Conservation (phyloP, 2,797 vertebrate genomes). For the Ctenopoma kingsleyae region DNA sequence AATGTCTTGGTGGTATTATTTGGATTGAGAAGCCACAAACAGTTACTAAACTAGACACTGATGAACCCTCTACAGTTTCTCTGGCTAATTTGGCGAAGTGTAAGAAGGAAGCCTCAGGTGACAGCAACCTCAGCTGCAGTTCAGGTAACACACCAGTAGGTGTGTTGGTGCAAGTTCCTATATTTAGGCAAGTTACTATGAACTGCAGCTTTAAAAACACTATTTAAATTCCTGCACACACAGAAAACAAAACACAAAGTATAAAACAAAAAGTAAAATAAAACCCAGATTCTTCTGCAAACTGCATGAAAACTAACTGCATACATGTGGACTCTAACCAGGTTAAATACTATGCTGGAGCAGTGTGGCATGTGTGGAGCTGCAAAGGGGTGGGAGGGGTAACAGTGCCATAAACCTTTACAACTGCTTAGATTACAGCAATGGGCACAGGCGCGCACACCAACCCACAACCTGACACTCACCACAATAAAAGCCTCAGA, state of each 20-base stretch:
- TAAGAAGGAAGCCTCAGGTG: slow-evolving; percentile 50
- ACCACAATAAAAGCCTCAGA: slow-evolving; percentile 8
- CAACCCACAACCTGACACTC: not conserved
- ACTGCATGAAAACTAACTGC: not conserved
- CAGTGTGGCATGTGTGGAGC: not conserved
- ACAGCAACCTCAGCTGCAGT: slow-evolving; percentile 31
- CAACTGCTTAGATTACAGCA: slow-evolving; percentile 34
- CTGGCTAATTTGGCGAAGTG: slow-evolving; percentile 55
- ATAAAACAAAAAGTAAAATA: not conserved
- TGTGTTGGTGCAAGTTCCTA: not conserved
- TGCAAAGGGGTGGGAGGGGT: not conserved
- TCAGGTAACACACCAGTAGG: slow-evolving; percentile 47
- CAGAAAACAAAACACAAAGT: not conserved
- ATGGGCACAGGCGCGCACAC: not conserved
- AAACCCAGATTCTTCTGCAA: not conserved
- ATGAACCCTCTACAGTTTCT: slow-evolving; percentile 62
- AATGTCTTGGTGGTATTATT: not conserved
- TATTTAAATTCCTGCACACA: too few species aligned
- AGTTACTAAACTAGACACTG: slow-evolving; percentile 44
- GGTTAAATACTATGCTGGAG: not conserved
- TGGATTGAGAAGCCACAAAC: slow-evolving; percentile 1
- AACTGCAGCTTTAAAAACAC: not conserved
- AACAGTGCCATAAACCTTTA: slow-evolving; percentile 30
- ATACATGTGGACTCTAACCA: not conserved
- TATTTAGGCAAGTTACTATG: not conserved